phyloP scores from a whole-genome alignment of 2,888 invertebrate genomes.

The Drosophila mercatorum region DNA sequence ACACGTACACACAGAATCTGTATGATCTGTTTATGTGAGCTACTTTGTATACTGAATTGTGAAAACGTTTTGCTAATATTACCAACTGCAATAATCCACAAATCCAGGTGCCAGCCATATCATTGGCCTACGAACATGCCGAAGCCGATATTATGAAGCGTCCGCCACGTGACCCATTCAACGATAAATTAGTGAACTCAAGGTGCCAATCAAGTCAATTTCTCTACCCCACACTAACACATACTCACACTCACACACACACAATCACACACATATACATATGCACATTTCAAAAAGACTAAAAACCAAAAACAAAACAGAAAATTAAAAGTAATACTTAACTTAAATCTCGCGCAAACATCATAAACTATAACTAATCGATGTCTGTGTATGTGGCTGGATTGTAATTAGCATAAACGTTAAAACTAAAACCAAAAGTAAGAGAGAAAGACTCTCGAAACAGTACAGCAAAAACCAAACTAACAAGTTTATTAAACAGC shows the following conservation, averaged over 20 bases:
- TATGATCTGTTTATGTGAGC: constrained; percentile 37
- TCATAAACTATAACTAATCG: constrained; percentile 58
- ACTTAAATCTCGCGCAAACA: constrained; percentile 16
- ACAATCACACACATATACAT: constrained; percentile 21
- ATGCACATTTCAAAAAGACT: constrained; percentile 37
- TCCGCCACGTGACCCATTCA: constrained; percentile 92
- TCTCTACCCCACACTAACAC: constrained; percentile 54
- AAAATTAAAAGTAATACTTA: constrained; percentile 5
- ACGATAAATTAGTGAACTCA: constrained; percentile 93
- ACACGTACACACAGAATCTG: constrained; percentile 8
- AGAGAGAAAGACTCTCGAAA: constrained; percentile 4
- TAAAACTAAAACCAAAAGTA: constrained; percentile 32
- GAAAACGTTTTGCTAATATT: constrained; percentile 73
- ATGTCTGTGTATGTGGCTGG: constrained; percentile 74
- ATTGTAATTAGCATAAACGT: constrained; percentile 75
- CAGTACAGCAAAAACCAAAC: constrained; percentile 43
- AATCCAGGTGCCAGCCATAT: constrained; percentile 90
- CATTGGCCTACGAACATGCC: constrained; percentile 93
- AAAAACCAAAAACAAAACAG: constrained; percentile 14
- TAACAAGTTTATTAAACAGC: constrained; percentile 56
- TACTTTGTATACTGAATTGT: constrained; percentile 40
- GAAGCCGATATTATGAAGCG: constrained; percentile 95
- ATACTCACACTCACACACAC: constrained; percentile 18
- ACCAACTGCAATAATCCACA: constrained; percentile 71
- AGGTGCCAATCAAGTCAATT: constrained; percentile 84